These are phyloP conservation scores for Campylorhamphus procurvoides DNA, from an alignment of 2,113 vertebrate species.

Conservation along the genomic window DNA sequence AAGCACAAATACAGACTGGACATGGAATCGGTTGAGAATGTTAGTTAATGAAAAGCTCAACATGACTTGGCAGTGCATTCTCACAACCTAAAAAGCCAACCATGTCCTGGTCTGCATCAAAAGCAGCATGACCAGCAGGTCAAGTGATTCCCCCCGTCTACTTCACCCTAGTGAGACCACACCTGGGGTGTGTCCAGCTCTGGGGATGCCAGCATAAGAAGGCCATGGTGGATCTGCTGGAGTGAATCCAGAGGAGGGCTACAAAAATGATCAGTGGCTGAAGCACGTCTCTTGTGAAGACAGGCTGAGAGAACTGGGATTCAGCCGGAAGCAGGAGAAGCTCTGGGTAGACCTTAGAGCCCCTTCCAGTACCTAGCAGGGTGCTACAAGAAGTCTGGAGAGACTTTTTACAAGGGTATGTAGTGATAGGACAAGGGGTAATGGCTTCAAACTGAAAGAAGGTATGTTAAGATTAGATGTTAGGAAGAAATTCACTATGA, in stretches of 20 bases:
- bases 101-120: neutral
- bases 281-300: neutral
- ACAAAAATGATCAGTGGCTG: neutral
- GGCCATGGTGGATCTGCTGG: neutral
- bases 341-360: neutral
- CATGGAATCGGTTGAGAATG: neutral
- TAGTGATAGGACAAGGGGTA: neutral
- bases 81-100: neutral
- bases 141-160: neutral
- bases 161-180: neutral
- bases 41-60: neutral
- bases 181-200: neutral
- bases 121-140: neutral
- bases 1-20: neutral
- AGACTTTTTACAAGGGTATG: rapidly evolving
- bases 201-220: neutral
- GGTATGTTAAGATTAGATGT: neutral
- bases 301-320: neutral
- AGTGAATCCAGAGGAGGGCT: neutral
- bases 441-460: neutral
- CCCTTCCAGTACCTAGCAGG: neutral
- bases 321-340: neutral
- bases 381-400: neutral
- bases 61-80: rapidly evolving
- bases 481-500: neutral